These are phyloP conservation scores for Poecilia velifera DNA, from an alignment of 2,797 vertebrate species.

Conservation along the genomic window DNA sequence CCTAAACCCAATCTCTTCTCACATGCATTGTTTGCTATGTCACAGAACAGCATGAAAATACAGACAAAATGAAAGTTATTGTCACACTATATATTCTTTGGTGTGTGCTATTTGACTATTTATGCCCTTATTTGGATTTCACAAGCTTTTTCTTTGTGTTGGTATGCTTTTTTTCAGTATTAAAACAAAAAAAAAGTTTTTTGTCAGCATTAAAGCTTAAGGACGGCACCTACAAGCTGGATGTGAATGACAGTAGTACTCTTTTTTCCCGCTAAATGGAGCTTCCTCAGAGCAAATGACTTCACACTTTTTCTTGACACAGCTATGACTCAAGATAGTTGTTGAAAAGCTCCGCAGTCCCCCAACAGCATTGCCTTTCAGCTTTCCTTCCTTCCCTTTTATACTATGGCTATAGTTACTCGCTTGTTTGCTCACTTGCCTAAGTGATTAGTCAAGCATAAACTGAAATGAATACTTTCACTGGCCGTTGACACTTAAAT, in stretches of 20 bases:
- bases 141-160: constrained; percentile 37
- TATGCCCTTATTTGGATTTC: constrained; percentile 31
- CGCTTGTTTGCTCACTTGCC: constrained; percentile 34
- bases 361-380: constrained; percentile 15
- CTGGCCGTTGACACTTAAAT: constrained; percentile 16
- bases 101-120: constrained; percentile 31
- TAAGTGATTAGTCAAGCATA: constrained; percentile 45
- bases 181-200: too few species aligned
- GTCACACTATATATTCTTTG: constrained; percentile 30
- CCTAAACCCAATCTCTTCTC: constrained; percentile 42
- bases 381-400: constrained; percentile 21
- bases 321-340: constrained; percentile 40
- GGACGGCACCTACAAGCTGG: constrained; percentile 37
- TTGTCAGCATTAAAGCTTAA: constrained; percentile 12
- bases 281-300: constrained; percentile 36
- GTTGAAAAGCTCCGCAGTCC: constrained; percentile 27
- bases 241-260: constrained; percentile 50
- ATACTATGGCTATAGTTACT: constrained; percentile 31
- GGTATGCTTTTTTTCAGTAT: constrained; percentile 38
- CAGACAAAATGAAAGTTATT: constrained; percentile 51
- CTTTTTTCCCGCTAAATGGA: constrained; percentile 34
- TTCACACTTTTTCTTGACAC: constrained; percentile 45
- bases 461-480: constrained; percentile 31
- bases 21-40: constrained; percentile 51
- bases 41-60: constrained; percentile 30